Evolutionary conservation across 2,113 vertebrate species (phyloP).

Genomic region (Syrrhaptes paradoxus): DNA sequence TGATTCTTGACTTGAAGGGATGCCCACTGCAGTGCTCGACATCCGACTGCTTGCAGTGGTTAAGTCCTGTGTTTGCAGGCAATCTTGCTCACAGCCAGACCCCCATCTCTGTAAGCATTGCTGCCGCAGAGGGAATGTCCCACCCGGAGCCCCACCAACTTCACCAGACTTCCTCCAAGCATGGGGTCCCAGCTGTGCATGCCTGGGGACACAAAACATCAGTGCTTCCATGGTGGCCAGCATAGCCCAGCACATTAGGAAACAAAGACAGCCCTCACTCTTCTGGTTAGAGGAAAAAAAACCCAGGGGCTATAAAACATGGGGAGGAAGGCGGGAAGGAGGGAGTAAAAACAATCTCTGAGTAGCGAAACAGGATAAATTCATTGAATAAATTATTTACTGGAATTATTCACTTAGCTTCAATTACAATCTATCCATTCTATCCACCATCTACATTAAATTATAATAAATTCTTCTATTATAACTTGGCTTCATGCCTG

Average conservation of each 20-base stretch:
- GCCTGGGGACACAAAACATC: fast-evolving
- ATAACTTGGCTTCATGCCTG: conserved; percentile 48
- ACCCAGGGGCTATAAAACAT: not conserved
- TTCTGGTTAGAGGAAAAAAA: not conserved
- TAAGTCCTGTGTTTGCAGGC: not conserved
- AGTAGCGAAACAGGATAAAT: conserved; percentile 50
- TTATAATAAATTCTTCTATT: conserved; percentile 61
- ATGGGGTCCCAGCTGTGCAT: not conserved
- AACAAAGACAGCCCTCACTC: not conserved
- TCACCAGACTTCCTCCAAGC: not conserved
- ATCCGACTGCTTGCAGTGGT: not conserved
- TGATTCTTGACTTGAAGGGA: not conserved
- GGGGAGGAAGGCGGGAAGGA: not conserved
- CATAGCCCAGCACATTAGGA: not conserved
- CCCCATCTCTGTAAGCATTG: not conserved
- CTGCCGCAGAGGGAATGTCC: fast-evolving
- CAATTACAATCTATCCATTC: conserved; percentile 60
- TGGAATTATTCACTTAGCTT: conserved; percentile 64
- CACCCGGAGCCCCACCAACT: not conserved
- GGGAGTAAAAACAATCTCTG: not conserved
- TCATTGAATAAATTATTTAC: conserved; percentile 66
- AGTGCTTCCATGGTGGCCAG: not conserved
- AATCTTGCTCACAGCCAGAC: not conserved
- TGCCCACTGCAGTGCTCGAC: not conserved
- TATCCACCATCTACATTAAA: conserved; percentile 49